Evolutionary conservation across 2,797 vertebrate genomes (phyloP).

Genomic region (Phataginus tetradactyla): DNA sequence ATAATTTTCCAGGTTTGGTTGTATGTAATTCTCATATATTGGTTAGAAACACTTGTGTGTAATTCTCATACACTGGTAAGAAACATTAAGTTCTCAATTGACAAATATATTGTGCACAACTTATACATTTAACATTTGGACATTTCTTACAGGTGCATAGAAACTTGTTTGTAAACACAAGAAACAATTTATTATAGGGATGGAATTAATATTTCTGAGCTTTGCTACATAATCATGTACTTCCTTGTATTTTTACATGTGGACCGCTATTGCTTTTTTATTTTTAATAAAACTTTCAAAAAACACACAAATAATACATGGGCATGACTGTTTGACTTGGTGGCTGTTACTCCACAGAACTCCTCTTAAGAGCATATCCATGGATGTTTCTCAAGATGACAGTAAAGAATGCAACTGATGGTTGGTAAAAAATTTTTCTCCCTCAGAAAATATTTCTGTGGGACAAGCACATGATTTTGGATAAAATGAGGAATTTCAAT

Average conservation of each 20-base stretch:
- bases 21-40: background rate
- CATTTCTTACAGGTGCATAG: background rate
- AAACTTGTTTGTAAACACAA: background rate
- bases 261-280: background rate
- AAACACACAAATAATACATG: background rate
- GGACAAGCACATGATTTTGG: background rate
- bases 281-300: conserved; percentile 9
- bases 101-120: background rate
- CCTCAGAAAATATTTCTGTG: background rate
- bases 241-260: background rate
- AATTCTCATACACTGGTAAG: background rate
- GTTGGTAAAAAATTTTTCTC: background rate
- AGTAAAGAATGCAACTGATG: background rate
- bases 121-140: background rate
- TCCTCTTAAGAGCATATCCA: background rate
- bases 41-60: background rate
- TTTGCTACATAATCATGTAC: background rate
- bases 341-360: background rate
- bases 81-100: background rate
- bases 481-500: background rate
- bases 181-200: background rate
- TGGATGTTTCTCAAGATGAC: background rate
- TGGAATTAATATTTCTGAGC: background rate
- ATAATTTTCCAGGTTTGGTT: conserved; percentile 41
- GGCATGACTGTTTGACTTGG: background rate